Base-by-base conservation (phyloP, 2,888 invertebrate genomes). In the Galerucella pusilla region DNA sequence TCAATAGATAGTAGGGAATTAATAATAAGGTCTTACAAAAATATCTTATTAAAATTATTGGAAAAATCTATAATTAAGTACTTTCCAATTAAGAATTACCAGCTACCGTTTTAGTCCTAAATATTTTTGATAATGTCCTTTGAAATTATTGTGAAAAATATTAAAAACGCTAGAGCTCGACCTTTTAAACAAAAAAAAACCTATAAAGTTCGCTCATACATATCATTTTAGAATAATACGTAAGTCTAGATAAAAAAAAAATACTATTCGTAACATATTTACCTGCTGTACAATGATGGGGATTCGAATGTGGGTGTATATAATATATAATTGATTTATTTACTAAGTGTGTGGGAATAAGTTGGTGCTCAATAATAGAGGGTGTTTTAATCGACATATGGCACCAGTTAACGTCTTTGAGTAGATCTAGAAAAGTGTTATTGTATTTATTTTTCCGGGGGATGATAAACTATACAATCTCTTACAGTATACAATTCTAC, bases 181-280 rank as follows among this genome's bases (percentile, higher is more conserved):
- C 54, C 74, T 75, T 76, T 57, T 76, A 63, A 68, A 35, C 4
- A 35, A 35, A 35, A 4, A 74, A 73, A 70, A 72, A 79, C 64
- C 71, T 77, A 57, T 74, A 82, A 83, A 80, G 86, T 87, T 87
- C 86, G 87, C 88, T 87, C 86, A 87, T 87, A 88, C 87, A 88
- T 87, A 88, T 88, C 87, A 87, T 84, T 83, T 80, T 85, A 86
- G 84, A 81, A 80, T 83, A 84, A 82, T 79, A 78, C 81, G 75
- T 78, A 80, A 79, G 52, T 70, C 66, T 76, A 78, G 75, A 77
- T 78, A n/a, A 69, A 76, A 78, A 69, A 76, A 78, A 49, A 75
- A 64, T 78, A 78, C 79, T 78, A 79, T 77, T 80, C 78, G 80
- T 78, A 80, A 78, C 75, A 78, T 78, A 78, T 77, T 76, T 77